Evolutionary conservation across 2,888 invertebrate species (phyloP).

Genomic region (Cephonodes hylas): DNA sequence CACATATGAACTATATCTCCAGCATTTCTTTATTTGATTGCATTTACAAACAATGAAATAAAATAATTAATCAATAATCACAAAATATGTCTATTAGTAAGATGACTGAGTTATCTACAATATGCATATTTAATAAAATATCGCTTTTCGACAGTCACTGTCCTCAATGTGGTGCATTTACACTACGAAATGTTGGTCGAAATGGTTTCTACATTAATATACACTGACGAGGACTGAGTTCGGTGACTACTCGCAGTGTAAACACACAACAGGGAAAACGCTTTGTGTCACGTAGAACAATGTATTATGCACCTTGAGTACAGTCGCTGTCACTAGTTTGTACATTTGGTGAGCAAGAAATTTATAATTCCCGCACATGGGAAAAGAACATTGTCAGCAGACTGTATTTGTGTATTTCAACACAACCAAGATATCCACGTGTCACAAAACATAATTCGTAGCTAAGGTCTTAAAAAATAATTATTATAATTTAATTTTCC

Average conservation of each 20-base stretch:
- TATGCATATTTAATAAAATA: background rate
- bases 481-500: background rate
- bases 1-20: conserved; percentile 27
- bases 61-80: conserved; percentile 22
- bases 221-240: background rate
- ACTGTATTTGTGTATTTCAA: background rate
- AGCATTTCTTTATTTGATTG: conserved; percentile 57
- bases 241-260: background rate
- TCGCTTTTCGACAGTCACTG: background rate
- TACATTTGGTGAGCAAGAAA: too few species aligned
- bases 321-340: background rate
- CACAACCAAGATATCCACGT: background rate
- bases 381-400: too few species aligned
- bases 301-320: background rate
- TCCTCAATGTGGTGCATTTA: background rate
- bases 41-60: conserved; percentile 50
- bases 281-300: background rate
- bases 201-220: background rate
- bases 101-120: conserved; percentile 13
- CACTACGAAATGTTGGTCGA: background rate
- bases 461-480: conserved; percentile 3
- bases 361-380: too few species aligned
- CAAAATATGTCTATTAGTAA: conserved; percentile 9
- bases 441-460: background rate
- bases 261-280: background rate